These are phyloP conservation scores for Cyclina sinensis DNA, from an alignment of 1,140 invertebrate species.

Conservation along the genomic window DNA sequence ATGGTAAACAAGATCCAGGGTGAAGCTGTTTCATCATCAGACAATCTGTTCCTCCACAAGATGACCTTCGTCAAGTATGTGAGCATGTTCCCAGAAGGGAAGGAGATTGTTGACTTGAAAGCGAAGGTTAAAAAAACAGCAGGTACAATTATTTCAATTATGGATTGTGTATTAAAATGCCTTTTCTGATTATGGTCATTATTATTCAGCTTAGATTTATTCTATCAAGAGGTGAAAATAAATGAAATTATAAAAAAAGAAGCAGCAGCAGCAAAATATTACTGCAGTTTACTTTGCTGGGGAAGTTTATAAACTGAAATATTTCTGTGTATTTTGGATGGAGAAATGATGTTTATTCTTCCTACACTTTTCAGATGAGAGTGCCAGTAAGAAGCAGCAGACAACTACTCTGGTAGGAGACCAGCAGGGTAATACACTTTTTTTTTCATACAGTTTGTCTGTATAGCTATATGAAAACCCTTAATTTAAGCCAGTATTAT, in stretches of 20 bases:
- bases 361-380: constrained; percentile 34
- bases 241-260: constrained; percentile 31
- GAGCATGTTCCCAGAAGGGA: constrained; percentile 37
- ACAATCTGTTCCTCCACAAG: constrained; percentile 35
- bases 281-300: not conserved
- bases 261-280: not conserved
- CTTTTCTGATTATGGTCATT: not conserved
- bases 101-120: constrained; percentile 41
- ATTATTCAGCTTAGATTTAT: constrained; percentile 5
- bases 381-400: constrained; percentile 15
- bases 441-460: constrained; percentile 30
- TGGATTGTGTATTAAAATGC: constrained; percentile 16
- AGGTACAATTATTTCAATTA: constrained; percentile 32
- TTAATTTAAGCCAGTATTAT: constrained; percentile 47
- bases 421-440: constrained; percentile 25
- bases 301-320: constrained; percentile 25
- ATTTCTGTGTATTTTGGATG: not conserved
- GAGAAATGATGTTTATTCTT: constrained; percentile 7
- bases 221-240: constrained; percentile 5
- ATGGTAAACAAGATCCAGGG: constrained; percentile 32
- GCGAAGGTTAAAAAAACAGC: constrained; percentile 11
- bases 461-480: too few relatives aligned
- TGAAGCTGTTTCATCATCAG: constrained; percentile 3
- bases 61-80: constrained; percentile 45
- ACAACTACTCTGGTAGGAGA: constrained; percentile 15